Percentiles rank a stretch among this genome's conserved stretches.
Conservation (phyloP, 2,888 invertebrate species). For the Perithous albicinctus region DNA sequence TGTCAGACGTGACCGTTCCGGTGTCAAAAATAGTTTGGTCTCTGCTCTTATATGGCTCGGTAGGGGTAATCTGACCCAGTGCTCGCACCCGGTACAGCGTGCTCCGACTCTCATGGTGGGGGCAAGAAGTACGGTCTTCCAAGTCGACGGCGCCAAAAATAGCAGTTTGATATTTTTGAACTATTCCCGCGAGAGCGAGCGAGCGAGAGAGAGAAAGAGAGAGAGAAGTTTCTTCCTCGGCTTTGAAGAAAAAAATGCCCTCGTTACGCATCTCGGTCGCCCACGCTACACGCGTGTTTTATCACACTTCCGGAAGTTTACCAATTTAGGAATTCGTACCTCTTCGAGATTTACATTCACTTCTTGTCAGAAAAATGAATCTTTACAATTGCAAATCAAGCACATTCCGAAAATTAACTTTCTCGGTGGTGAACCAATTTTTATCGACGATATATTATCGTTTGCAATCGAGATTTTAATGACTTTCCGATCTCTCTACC, state of each 20-base stretch:
- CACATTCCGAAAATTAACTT: neutral
- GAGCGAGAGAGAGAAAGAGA: constrained; percentile 2
- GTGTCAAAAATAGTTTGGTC: constrained; percentile 82
- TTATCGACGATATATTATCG: neutral
- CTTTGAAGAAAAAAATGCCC: constrained; percentile 23
- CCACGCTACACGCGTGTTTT: constrained; percentile 39
- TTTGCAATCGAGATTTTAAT: neutral
- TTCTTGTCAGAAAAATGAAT: neutral
- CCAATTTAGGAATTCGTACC: constrained; percentile 51
- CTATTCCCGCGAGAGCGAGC: constrained; percentile 59
- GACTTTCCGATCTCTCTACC: neutral
- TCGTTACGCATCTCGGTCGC: constrained; percentile 60
- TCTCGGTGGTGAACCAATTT: neutral
- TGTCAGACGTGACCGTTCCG: constrained; percentile 69
- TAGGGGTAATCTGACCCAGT: constrained; percentile 82
- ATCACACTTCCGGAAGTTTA: constrained; percentile 57
- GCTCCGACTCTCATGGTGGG: constrained; percentile 42
- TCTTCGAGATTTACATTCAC: neutral
- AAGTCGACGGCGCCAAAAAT: constrained; percentile 76
- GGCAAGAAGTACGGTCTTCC: constrained; percentile 64
- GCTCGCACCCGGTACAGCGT: constrained; percentile 60
- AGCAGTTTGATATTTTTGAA: constrained; percentile 81
- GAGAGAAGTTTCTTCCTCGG: constrained; percentile 7
- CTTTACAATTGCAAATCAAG: neutral
- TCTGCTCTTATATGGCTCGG: constrained; percentile 83